These are phyloP conservation scores for Hephaestus fuliginosus DNA, from an alignment of 2,797 vertebrate species.

Conservation along the genomic window DNA sequence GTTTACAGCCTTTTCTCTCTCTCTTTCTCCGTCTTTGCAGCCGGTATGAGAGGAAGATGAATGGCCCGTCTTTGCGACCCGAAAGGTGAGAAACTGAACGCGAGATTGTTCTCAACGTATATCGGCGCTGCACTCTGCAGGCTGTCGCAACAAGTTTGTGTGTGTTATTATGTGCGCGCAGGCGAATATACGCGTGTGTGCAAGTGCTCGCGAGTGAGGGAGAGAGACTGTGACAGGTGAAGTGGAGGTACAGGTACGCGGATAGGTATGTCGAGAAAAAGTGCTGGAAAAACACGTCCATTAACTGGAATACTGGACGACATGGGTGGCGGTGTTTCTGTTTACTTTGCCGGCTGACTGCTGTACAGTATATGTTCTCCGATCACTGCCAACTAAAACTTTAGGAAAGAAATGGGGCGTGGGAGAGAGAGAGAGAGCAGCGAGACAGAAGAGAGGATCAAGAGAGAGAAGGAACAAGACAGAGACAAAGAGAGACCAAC, in stretches of 20 bases:
- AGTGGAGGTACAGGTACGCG: too few relatives aligned
- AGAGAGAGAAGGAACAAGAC: constrained; percentile 12
- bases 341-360: background rate
- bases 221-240: background rate
- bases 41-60: constrained; percentile 45
- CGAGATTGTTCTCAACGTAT: constrained; percentile 36
- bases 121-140: constrained; percentile 14
- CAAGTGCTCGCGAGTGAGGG: background rate
- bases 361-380: background rate
- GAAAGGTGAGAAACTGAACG: constrained; percentile 46
- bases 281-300: background rate
- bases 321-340: background rate
- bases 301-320: background rate
- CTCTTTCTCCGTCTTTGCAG: constrained; percentile 6
- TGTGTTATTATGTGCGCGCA: constrained; percentile 22
- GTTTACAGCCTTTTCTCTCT: background rate
- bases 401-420: constrained; percentile 6
- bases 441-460: constrained; percentile 17
- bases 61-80: constrained; percentile 14
- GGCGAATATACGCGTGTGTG: background rate
- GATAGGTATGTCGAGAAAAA: background rate
- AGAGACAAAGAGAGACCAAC: constrained; percentile 40
- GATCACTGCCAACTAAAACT: background rate
- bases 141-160: constrained; percentile 30
- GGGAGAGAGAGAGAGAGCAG: constrained; percentile 6